A percentile compares a stretch with the other conserved stretches of the same genome.
Conservation (phyloP, 53 echinoderm and acorn worm genomes). For the Crossaster papposus region DNA sequence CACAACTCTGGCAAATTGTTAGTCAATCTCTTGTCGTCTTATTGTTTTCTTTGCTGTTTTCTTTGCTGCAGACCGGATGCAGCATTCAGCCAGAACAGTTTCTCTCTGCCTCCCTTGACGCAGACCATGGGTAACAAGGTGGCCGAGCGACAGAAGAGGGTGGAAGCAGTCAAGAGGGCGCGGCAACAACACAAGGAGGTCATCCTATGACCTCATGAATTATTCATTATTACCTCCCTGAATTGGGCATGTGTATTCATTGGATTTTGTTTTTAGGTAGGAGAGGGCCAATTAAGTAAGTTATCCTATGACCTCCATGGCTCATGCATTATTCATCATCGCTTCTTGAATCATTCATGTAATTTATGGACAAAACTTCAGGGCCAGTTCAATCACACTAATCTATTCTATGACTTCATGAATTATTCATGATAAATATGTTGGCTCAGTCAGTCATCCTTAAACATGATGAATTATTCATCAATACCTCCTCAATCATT, state of each 20-base stretch:
- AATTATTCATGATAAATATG: neutral
- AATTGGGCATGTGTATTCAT: conserved; percentile 3
- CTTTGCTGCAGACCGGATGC: conserved; percentile 74
- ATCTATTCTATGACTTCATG: neutral
- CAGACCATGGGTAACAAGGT: conserved; percentile 97
- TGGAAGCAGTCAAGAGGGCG: conserved; percentile 91
- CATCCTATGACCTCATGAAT: conserved; percentile 71
- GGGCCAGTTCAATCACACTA: conserved; percentile 36
- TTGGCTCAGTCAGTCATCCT: neutral
- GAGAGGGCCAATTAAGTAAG: too few species aligned
- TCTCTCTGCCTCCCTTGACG: conserved; percentile 92
- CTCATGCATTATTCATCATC: too few species aligned
- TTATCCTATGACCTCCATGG: too few species aligned
- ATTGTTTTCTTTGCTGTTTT: neutral
- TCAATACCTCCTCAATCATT: neutral
- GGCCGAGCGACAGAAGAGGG: conserved; percentile 90
- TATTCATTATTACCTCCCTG: neutral
- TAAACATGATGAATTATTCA: too few species aligned
- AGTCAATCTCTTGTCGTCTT: neutral
- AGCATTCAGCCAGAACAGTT: conserved; percentile 81
- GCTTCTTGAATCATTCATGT: too few species aligned
- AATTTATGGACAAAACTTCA: too few species aligned
- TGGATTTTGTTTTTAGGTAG: neutral
- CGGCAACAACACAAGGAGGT: conserved; percentile 79
- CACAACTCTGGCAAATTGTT: too few species aligned